A percentile compares a stretch with the other conserved stretches of the same genome.
These are phyloP conservation scores for Galleria mellonella DNA, from an alignment of 1,140 invertebrate genomes.

Conservation along the genomic window DNA sequence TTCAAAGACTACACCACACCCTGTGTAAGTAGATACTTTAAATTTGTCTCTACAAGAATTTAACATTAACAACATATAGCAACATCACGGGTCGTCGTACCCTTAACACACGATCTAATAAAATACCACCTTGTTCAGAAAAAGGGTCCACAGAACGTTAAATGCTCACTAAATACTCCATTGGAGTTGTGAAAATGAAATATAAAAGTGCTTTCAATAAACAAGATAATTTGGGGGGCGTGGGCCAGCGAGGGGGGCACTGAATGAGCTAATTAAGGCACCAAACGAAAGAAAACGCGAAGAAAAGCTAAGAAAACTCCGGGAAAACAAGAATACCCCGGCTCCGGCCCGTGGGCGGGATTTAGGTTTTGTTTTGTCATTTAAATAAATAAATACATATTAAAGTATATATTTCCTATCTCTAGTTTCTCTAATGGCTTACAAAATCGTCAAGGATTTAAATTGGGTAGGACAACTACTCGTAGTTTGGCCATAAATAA, in stretches of 20 bases:
- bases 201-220: constrained; percentile 68
- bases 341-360: constrained; percentile 27
- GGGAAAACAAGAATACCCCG: constrained; percentile 68
- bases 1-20: no score
- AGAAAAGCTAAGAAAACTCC: constrained; percentile 69
- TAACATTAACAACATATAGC: no score
- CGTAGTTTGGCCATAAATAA: no score
- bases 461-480: no score
- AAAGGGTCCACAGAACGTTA: constrained; percentile 19
- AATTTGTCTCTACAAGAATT: no score
- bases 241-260: constrained; percentile 21
- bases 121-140: constrained; percentile 16
- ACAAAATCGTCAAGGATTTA: no score
- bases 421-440: no score
- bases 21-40: no score
- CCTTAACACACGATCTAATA: constrained; percentile 6
- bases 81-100: no score
- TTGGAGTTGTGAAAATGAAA: constrained; percentile 45
- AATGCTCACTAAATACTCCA: constrained; percentile 46
- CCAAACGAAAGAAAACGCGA: constrained; percentile 64
- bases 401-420: no score
- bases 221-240: constrained; percentile 46
- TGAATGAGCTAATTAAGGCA: constrained; percentile 70
- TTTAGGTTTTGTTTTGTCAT: constrained; percentile 7
- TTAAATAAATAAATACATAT: not conserved